Conservation (phyloP, 1,140 invertebrate species). For the Medauroidea extradentata region DNA sequence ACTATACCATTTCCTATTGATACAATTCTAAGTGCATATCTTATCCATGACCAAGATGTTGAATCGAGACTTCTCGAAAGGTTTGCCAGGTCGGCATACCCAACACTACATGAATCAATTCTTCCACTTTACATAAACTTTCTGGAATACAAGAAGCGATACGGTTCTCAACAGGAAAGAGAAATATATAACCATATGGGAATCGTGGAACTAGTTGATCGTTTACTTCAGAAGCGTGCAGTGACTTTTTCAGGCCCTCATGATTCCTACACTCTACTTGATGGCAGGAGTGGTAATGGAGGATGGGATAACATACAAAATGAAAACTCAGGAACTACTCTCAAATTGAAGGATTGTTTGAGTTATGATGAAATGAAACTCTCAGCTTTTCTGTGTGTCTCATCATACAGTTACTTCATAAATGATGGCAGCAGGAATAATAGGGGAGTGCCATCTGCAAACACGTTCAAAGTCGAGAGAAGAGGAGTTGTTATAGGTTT, state of each 20-base stretch:
- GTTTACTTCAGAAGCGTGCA: constrained; percentile 52
- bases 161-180: constrained; percentile 50
- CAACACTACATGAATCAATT: constrained; percentile 46
- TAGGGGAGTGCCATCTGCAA: constrained; percentile 38
- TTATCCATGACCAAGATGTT: constrained; percentile 33
- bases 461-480: background rate
- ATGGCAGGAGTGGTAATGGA: constrained; percentile 43
- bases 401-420: constrained; percentile 57
- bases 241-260: constrained; percentile 46
- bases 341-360: constrained; percentile 37
- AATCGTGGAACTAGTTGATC: constrained; percentile 50
- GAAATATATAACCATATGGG: constrained; percentile 51
- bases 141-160: constrained; percentile 40
- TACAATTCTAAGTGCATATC: constrained; percentile 31
- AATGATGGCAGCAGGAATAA: constrained; percentile 61
- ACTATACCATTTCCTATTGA: constrained; percentile 30
- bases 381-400: constrained; percentile 55
- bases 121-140: constrained; percentile 43
- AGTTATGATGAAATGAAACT: constrained; percentile 58
- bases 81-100: constrained; percentile 38
- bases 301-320: constrained; percentile 52
- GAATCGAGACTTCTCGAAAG: background rate
- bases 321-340: constrained; percentile 36
- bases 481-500: constrained; percentile 30
- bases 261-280: constrained; percentile 49